Evolutionary conservation across 2,797 vertebrate species (phyloP), one percentile per base, ranked within the genome.

Genomic region (Discoglossus pictus): DNA sequence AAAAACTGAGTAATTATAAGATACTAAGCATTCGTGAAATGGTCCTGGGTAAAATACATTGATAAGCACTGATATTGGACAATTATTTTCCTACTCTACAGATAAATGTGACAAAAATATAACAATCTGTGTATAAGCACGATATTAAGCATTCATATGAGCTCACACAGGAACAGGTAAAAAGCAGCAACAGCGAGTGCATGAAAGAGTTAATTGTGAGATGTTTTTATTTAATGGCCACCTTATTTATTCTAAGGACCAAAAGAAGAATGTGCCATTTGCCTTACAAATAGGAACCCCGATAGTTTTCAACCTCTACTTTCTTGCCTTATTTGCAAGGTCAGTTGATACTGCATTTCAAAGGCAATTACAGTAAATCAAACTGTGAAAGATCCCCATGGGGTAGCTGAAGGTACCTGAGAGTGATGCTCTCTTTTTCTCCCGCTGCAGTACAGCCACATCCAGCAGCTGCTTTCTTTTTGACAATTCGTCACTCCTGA

Each of bases 401-500:
- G 58, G 72, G 42, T 62, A 76, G 31, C 74, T 78, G 73, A 65
- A 80, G 74, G 73, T 58, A 78, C 39, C 56, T 83, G 73, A 15
- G n/a, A 67, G 79, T 76, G 62, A 75, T 2, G 5, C 10, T 42
- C 40, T 50, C 54, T 0, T 55, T 11, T 4, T 4, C 56, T 64
- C 73, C 20, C 24, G 0, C 1, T 31, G 65, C 74, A 75, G 71
- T 78, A 75, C 78, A 84, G 74, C 73, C 58, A 76, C 74, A 78
- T 80, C 74, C 67, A 81, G 75, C 82, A 84, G 75, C 80, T 88
- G 76, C 81, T 83, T 88, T 79, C 76, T 83, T 87, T 87, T 83
- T 87, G 80, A 87, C 83, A 87, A 83, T 85, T 89, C 17, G 43
- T 88, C 83, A 84, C 78, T 88, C 81, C 81, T 85, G 82, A 88